Conservation (phyloP, 2,113 vertebrate species). For the Oreocharis arfaki region DNA sequence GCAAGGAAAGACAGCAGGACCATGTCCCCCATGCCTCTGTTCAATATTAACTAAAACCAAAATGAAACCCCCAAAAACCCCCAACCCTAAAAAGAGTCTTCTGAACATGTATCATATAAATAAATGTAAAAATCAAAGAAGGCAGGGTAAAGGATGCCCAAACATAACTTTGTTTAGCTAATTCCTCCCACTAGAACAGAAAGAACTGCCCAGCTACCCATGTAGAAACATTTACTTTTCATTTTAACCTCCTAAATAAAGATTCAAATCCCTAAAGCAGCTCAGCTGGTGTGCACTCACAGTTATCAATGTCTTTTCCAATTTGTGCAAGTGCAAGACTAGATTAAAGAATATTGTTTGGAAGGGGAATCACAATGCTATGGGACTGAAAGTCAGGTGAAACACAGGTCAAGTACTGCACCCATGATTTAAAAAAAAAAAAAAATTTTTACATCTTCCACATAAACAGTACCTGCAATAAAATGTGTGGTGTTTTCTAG, state of each 20-base stretch:
- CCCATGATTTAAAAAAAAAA: too few species aligned
- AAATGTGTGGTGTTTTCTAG: conserved; percentile 24
- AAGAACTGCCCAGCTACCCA: background rate
- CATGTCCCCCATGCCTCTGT: background rate
- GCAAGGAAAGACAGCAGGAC: background rate
- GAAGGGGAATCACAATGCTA: background rate
- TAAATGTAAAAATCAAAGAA: background rate
- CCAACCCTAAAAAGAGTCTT: background rate
- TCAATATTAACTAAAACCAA: background rate
- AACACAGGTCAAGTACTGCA: background rate
- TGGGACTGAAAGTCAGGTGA: background rate
- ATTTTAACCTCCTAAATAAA: background rate
- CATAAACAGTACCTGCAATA: background rate
- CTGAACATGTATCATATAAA: background rate
- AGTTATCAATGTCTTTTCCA: background rate
- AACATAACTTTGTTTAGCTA: background rate
- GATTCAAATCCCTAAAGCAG: background rate
- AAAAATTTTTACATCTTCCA: background rate
- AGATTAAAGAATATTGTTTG: background rate
- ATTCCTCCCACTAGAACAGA: background rate
- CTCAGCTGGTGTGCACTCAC: background rate
- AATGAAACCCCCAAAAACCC: too few species aligned
- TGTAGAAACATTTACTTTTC: background rate
- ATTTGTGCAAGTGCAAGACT: background rate
- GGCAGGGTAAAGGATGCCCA: background rate